Base-by-base conservation (phyloP, 2,113 vertebrate species). In the Chaetodon trifascialis region DNA sequence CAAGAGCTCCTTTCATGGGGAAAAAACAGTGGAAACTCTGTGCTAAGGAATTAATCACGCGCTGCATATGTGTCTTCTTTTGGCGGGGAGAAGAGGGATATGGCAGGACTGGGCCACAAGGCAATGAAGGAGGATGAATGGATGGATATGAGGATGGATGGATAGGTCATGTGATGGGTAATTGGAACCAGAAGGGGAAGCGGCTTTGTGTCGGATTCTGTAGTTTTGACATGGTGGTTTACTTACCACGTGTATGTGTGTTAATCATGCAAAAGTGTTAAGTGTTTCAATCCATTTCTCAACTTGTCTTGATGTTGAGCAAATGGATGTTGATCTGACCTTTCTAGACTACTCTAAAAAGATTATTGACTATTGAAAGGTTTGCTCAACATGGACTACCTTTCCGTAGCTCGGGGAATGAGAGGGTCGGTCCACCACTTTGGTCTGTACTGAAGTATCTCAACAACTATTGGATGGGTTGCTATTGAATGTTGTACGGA, bases 11-110 rank as follows among this genome's bases (percentile, higher is more conserved):
- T 90, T 95, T 95, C 94, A 95, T 90, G 71, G 72, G 51, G 76
- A 74, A 76, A 72, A 86, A 94, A 96, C 95, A 91, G 94, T 94
- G 88, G 86, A 90, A 90, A 92, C 89, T 93, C 91, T 96, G 94
- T 96, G 92, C 82, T 67, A 77, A 90, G 68, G 91, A 85, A 74
- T 92, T 91, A 93, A 92, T 95, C 95, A 95, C 84, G 85, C 19
- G 79, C 92, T 73, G 90, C 86, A 82, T 91, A 92, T 93, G 91
- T 94, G 90, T 93, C 73, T 83, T 92, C 86, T 55, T 86, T 49
- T 66, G 51, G 87, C 74, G 67, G 76, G 69, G 68, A 83, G 44
- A 56, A 60, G 88, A 60, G 76, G 85, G 71, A 54, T 7, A 60
- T 44, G 47, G 82, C 67, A 67, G 81, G 70, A 71, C 81, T 58